Conservation (phyloP, 2,113 vertebrate genomes). For the Vidua chalybeata region DNA sequence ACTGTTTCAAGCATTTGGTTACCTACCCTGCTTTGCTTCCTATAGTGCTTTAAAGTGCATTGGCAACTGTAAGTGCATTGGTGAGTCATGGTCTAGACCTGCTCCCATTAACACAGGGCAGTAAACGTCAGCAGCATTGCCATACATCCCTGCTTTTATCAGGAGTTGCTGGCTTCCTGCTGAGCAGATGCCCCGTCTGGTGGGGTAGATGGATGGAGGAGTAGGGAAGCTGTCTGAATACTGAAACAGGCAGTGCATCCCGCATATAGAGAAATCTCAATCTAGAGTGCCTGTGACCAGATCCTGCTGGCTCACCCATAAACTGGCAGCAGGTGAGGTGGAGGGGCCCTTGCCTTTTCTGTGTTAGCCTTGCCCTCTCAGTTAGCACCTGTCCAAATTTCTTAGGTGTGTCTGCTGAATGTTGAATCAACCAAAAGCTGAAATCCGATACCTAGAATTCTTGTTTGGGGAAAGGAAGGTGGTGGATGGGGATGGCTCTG, state of each 20-base stretch:
- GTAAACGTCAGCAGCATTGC: background rate
- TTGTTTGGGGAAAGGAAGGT: background rate
- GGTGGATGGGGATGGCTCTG: background rate
- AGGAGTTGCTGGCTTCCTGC: background rate
- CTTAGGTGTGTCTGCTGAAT: background rate
- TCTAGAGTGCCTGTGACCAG: rapidly evolving
- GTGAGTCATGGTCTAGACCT: background rate
- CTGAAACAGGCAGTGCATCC: rapidly evolving
- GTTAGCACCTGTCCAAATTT: background rate
- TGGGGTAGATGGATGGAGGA: background rate
- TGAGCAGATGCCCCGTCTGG: background rate
- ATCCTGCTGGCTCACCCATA: background rate
- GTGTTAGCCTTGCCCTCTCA: background rate
- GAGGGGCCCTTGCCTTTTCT: background rate
- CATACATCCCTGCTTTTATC: background rate
- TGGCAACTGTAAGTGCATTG: background rate
- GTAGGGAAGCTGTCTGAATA: background rate
- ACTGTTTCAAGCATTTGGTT: background rate
- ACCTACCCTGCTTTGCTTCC: background rate
- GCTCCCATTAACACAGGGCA: background rate
- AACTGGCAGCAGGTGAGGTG: background rate
- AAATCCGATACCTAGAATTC: background rate
- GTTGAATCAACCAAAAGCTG: background rate
- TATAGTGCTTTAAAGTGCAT: rapidly evolving
- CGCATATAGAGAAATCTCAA: rapidly evolving